Conservation (phyloP, 2,888 invertebrate genomes). For the Aspidiotus destructor region DNA sequence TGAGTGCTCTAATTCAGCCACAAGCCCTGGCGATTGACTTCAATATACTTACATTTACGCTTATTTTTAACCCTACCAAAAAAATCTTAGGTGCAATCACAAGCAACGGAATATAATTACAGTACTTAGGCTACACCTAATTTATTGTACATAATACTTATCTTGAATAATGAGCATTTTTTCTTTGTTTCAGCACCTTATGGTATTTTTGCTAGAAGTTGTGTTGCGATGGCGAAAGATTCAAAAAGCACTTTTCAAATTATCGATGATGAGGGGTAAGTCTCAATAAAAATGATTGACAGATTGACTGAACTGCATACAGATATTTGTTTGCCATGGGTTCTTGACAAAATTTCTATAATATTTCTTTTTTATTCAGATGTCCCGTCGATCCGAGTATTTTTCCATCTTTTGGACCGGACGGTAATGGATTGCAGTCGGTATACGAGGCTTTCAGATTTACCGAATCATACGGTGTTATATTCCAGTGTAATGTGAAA, state of each 20-base stretch:
- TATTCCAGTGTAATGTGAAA: slow-evolving; percentile 94
- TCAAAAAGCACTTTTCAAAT: slow-evolving; percentile 93
- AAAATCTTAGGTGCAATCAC: no score
- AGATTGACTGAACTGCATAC: not conserved
- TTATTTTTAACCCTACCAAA: no score
- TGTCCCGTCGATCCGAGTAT: slow-evolving; percentile 89
- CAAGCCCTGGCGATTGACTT: no score
- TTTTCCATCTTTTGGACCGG: slow-evolving; percentile 84
- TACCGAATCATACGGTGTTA: slow-evolving; percentile 91
- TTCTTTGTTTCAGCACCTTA: slow-evolving; percentile 63
- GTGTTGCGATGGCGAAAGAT: slow-evolving; percentile 94
- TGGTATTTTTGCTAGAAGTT: slow-evolving; percentile 89
- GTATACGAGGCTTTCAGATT: slow-evolving; percentile 91
- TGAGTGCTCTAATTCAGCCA: no score
- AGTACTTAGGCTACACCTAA: not conserved
- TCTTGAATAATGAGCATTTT: slow-evolving; percentile 3
- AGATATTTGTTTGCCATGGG: not conserved
- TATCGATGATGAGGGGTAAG: slow-evolving; percentile 84
- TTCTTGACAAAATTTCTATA: not conserved
- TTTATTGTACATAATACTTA: not conserved
- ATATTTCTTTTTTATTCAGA: slow-evolving; percentile 43
- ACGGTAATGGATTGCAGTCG: slow-evolving; percentile 81
- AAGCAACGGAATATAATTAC: not conserved
- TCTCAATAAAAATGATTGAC: slow-evolving; percentile 12
- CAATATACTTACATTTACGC: no score